Conservation (phyloP, 2,888 invertebrate genomes). For the Troilus luridus region DNA sequence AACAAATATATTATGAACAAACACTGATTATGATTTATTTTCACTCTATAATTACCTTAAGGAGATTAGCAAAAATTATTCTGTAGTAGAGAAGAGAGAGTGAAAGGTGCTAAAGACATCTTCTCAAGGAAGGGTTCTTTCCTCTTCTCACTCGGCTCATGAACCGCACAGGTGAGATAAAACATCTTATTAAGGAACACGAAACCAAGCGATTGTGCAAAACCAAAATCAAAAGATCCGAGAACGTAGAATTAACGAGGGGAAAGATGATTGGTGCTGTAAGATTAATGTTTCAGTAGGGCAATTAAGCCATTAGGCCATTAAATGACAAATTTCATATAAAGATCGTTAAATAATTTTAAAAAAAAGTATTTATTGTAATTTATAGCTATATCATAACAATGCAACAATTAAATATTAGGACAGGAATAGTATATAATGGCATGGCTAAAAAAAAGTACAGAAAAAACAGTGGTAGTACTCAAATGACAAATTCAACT, state of each 20-base stretch:
- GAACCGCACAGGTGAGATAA: not conserved
- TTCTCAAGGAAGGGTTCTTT: conserved; percentile 15
- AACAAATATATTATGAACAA: too few species aligned
- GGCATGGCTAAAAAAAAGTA: too few species aligned
- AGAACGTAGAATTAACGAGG: not conserved
- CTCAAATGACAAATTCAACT: too few species aligned
- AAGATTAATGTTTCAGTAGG: not conserved
- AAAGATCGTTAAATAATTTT: too few species aligned
- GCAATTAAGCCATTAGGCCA: not conserved
- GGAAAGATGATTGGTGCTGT: not conserved
- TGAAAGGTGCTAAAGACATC: not conserved
- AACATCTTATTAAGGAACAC: not conserved
- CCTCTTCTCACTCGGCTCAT: not conserved
- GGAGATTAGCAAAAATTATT: not conserved
- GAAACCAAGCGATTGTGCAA: conserved; percentile 6
- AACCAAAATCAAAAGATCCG: not conserved
- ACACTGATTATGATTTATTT: too few species aligned
- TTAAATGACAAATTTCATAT: not conserved
- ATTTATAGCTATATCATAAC: too few species aligned
- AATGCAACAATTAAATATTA: too few species aligned
- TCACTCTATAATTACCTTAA: too few species aligned
- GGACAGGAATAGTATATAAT: too few species aligned
- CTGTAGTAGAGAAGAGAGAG: not conserved
- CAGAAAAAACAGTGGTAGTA: too few species aligned
- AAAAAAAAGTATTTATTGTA: too few species aligned